A percentile compares a stretch with the other conserved stretches of the same genome.
These are phyloP conservation scores for Leptura quadrifasciata DNA, from an alignment of 2,888 invertebrate species.

Conservation along the genomic window DNA sequence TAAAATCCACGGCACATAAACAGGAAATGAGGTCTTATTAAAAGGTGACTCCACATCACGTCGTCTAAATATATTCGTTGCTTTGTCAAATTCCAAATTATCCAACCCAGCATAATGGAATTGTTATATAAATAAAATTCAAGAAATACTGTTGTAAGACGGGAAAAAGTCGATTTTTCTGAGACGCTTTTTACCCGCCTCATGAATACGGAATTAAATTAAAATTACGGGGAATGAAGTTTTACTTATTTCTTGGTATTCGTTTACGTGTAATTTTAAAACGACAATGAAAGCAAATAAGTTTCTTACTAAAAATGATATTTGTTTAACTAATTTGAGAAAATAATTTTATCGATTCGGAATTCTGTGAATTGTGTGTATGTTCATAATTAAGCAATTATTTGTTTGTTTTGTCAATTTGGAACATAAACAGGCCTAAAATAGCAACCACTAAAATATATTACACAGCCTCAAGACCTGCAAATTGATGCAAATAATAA, in stretches of 20 bases:
- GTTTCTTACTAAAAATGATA: not conserved
- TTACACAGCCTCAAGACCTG: no score
- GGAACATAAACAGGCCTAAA: no score
- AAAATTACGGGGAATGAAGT: not conserved
- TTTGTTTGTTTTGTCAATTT: no score
- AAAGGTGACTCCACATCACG: not conserved
- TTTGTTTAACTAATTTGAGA: not conserved
- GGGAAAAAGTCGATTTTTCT: not conserved
- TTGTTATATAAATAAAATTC: conserved; percentile 7
- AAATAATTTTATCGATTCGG: not conserved
- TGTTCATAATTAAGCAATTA: not conserved
- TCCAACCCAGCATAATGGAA: not conserved
- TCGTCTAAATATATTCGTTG: conserved; percentile 3
- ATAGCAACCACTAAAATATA: no score
- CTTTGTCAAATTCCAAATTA: conserved; percentile 1
- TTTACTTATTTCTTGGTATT: not conserved
- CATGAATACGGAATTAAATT: not conserved
- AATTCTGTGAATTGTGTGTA: not conserved
- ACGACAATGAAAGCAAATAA: not conserved
- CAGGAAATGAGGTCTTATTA: not conserved
- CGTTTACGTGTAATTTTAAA: not conserved
- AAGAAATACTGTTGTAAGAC: not conserved
- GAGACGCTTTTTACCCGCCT: not conserved
- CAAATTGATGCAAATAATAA: no score
- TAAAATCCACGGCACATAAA: not conserved